Percentiles rank a stretch among this genome's conserved stretches.
phyloP scores from a whole-genome alignment of 2,888 invertebrate species.

The Xestia ashworthii region DNA sequence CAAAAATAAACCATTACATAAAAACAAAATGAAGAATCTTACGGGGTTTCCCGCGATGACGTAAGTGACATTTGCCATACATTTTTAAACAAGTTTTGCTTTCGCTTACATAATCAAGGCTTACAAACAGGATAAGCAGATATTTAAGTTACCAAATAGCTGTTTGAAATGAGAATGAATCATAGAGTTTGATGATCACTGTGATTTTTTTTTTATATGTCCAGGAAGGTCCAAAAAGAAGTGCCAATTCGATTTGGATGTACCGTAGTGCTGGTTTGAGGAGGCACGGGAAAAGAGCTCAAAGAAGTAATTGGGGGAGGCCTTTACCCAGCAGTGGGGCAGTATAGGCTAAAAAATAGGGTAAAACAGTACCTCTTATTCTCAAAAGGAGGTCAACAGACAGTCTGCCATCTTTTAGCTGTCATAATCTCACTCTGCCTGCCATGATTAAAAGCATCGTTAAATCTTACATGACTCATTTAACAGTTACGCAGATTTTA shows the following conservation, averaged over 20 bases:
- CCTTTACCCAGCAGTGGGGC: no score
- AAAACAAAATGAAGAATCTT: slow-evolving; percentile 8
- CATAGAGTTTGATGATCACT: background rate
- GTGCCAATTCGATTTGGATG: no score
- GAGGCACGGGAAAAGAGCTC: no score
- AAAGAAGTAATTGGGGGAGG: no score
- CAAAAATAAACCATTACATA: slow-evolving; percentile 11
- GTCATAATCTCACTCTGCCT: background rate
- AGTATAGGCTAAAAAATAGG: no score
- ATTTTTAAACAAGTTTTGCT: slow-evolving; percentile 26
- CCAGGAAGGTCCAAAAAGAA: no score
- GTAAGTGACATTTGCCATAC: slow-evolving; percentile 24
- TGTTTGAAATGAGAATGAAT: slow-evolving; percentile 2
- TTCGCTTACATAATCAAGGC: slow-evolving; percentile 45
- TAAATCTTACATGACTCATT: background rate
- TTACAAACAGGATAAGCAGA: slow-evolving; percentile 34
- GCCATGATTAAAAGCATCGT: background rate
- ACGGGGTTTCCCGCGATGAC: slow-evolving; percentile 39
- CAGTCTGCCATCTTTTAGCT: background rate
- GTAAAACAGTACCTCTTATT: background rate
- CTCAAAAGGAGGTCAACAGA: background rate
- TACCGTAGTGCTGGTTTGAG: no score
- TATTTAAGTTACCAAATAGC: slow-evolving; percentile 20
- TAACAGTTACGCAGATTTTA: background rate
- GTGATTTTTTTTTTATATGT: background rate